A percentile compares a stretch with the other conserved stretches of the same genome.
Evolutionary conservation across 2,797 vertebrate genomes (phyloP).

Genomic region (Myotis planiceps): DNA sequence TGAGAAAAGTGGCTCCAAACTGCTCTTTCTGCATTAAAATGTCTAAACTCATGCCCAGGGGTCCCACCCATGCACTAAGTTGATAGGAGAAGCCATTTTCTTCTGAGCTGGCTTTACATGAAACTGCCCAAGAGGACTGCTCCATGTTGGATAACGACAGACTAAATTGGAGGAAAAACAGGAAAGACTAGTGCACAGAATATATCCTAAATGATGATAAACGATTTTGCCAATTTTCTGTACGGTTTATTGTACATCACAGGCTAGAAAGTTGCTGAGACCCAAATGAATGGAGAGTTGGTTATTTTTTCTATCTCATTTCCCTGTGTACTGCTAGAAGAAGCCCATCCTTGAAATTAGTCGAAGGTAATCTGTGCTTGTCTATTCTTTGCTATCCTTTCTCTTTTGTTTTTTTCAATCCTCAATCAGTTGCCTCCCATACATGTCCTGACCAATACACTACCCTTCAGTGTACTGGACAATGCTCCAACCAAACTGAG

Average conservation of each 20-base stretch:
- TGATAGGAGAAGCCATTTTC: background rate
- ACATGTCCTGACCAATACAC: no score
- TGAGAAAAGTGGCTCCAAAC: background rate
- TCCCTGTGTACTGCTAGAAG: background rate
- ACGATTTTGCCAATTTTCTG: background rate
- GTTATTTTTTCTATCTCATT: background rate
- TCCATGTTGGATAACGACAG: background rate
- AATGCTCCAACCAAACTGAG: no score
- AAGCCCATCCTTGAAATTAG: background rate
- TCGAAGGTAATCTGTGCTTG: background rate
- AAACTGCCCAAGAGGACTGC: background rate
- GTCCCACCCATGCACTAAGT: background rate
- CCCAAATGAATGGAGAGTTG: background rate
- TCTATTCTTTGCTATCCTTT: background rate
- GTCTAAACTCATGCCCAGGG: background rate
- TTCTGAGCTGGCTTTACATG: background rate
- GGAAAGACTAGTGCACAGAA: background rate
- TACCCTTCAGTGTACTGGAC: no score
- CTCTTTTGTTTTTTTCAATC: background rate
- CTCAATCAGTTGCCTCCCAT: no score
- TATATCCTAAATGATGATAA: background rate
- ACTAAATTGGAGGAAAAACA: background rate
- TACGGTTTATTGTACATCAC: background rate
- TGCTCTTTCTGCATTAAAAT: constrained; percentile 23
- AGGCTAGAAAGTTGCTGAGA: background rate